Conservation (phyloP, 2,113 vertebrate species). For the Sylvietta virens region DNA sequence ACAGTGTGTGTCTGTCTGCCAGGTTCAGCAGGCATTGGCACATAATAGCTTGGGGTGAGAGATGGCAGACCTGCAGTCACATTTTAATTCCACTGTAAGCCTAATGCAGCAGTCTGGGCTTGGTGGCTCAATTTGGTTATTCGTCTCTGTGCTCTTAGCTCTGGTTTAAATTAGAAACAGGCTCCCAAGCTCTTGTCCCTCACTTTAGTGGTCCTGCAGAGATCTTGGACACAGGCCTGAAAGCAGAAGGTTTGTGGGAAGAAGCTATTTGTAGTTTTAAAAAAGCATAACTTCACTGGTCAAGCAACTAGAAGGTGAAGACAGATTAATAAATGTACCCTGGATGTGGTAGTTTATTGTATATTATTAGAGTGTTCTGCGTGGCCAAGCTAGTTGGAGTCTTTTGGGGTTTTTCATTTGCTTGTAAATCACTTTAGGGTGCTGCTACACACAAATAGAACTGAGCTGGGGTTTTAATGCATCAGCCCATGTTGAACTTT, state of each 20-base stretch:
- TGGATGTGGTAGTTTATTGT: conserved; percentile 13
- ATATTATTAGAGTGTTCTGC: background rate
- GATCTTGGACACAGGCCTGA: conserved; percentile 25
- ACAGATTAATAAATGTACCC: conserved; percentile 40
- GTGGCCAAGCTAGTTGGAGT: background rate
- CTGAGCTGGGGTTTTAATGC: background rate
- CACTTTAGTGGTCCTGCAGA: conserved; percentile 4
- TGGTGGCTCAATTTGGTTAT: background rate
- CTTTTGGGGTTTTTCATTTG: background rate
- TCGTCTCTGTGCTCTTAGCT: background rate
- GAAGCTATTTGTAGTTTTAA: conserved; percentile 27
- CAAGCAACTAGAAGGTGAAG: conserved; percentile 26
- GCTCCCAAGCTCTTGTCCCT: background rate
- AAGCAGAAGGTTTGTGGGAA: conserved; percentile 28
- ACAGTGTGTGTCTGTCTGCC: background rate
- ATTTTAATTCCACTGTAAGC: background rate
- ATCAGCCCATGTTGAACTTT: background rate
- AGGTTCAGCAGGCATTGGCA: background rate
- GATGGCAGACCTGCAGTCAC: background rate
- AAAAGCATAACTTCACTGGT: conserved; percentile 20
- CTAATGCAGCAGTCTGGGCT: background rate
- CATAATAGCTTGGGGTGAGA: background rate
- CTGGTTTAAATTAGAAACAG: conserved; percentile 33
- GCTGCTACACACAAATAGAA: background rate
- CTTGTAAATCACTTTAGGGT: background rate